These are phyloP conservation scores for Urosaurus nigricauda DNA, from an alignment of 2,797 vertebrate genomes.

Conservation along the genomic window DNA sequence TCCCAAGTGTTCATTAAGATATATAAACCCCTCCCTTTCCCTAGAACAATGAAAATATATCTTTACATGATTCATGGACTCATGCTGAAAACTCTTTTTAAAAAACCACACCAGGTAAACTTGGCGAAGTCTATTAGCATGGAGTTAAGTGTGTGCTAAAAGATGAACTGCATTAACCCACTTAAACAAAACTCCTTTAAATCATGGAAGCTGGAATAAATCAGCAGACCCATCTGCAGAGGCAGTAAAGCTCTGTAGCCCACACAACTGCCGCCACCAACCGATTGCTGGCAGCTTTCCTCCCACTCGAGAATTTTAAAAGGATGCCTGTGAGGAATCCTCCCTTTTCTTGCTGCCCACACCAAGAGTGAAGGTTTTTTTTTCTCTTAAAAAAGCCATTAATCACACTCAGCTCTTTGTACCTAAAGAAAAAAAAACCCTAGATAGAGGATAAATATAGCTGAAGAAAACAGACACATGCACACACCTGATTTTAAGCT, in stretches of 20 bases:
- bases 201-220: constrained; percentile 71
- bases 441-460: constrained; percentile 20
- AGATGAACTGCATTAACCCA: constrained; percentile 54
- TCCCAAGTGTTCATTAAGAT: constrained; percentile 5
- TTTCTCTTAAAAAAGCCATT: constrained; percentile 53
- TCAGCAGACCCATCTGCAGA: constrained; percentile 58
- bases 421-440: not conserved
- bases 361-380: not conserved
- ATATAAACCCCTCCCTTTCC: constrained; percentile 16
- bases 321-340: constrained; percentile 43
- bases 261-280: constrained; percentile 37
- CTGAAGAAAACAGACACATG: constrained; percentile 53
- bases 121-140: constrained; percentile 49
- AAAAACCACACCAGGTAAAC: constrained; percentile 11
- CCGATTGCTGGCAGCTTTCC: constrained; percentile 22
- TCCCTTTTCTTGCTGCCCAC: constrained; percentile 33
- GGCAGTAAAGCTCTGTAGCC: constrained; percentile 45
- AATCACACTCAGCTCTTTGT: constrained; percentile 66
- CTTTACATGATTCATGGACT: constrained; percentile 22
- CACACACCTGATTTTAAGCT: constrained; percentile 65
- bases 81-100: not conserved
- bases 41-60: constrained; percentile 13
- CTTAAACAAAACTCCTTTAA: constrained; percentile 67
- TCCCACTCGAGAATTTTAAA: constrained; percentile 44
- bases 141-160: constrained; percentile 50